Percentiles rank a stretch among this genome's conserved stretches.
These are phyloP conservation scores for Stegodyphus mimosarum DNA, from an alignment of 1,140 invertebrate species.

Conservation along the genomic window DNA sequence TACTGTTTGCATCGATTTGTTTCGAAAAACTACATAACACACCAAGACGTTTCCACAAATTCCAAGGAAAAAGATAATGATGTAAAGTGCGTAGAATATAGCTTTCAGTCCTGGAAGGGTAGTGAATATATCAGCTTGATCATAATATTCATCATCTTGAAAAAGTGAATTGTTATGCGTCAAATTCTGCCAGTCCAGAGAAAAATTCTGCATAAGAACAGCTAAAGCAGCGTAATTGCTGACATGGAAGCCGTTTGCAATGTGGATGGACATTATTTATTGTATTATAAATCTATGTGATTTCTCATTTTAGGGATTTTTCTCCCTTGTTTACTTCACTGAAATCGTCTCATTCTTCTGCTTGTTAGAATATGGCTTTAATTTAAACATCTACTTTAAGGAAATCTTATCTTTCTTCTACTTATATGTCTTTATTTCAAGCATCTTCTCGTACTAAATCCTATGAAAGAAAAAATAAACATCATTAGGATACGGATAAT, in stretches of 20 bases:
- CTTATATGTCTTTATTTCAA: no score
- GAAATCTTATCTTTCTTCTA: no score
- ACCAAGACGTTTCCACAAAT: slow-evolving; percentile 94
- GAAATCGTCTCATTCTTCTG: no score
- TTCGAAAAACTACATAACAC: slow-evolving; percentile 89
- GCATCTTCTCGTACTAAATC: no score
- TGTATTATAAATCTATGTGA: no score
- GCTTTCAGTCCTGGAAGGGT: slow-evolving; percentile 51
- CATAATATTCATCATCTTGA: slow-evolving; percentile 28
- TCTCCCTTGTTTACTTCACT: no score
- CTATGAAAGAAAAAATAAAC: no score
- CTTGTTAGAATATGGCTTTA: no score
- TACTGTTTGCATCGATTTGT: slow-evolving; percentile 95
- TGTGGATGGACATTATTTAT: slow-evolving; percentile 42
- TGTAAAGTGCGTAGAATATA: slow-evolving; percentile 65
- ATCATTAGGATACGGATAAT: no score
- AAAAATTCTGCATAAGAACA: slow-evolving; percentile 53
- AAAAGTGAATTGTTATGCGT: slow-evolving; percentile 8
- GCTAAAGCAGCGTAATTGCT: slow-evolving; percentile 59
- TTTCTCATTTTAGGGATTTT: no score
- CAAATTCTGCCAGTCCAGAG: slow-evolving; percentile 32
- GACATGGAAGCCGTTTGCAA: slow-evolving; percentile 56
- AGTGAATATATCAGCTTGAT: slow-evolving; percentile 53
- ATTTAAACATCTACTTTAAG: no score
- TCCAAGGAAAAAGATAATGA: slow-evolving; percentile 70